Evolutionary conservation across 1,140 invertebrate species (phyloP).

Genomic region (Pseudomyrmex sp.): DNA sequence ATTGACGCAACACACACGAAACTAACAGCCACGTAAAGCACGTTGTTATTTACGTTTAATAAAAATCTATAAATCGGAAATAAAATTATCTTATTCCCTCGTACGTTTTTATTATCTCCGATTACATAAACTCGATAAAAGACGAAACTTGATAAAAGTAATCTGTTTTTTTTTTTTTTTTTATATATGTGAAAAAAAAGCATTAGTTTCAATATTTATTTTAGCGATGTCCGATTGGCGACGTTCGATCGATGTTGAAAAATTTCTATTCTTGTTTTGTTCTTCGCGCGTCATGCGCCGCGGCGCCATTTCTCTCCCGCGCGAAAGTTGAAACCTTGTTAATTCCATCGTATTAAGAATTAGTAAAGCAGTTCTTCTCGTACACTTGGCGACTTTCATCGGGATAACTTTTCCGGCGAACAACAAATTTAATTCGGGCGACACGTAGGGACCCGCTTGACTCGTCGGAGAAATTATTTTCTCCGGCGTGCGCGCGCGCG

Average conservation of each 20-base stretch:
- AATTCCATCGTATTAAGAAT: constrained; percentile 24
- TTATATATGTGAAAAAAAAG: too few species aligned
- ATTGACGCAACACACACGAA: too few species aligned
- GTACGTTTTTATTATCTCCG: too few species aligned
- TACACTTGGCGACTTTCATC: constrained; percentile 6
- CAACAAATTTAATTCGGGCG: constrained; percentile 46
- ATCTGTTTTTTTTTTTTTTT: too few species aligned
- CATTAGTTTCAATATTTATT: background rate
- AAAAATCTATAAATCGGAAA: too few species aligned
- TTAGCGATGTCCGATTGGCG: background rate
- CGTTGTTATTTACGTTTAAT: too few species aligned
- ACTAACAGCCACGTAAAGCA: too few species aligned
- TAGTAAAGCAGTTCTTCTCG: background rate
- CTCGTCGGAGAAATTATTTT: constrained; percentile 41
- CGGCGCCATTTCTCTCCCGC: background rate
- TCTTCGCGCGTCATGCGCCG: background rate
- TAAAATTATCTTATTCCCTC: too few species aligned
- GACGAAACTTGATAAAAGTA: too few species aligned
- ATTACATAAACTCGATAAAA: too few species aligned
- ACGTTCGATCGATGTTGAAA: background rate
- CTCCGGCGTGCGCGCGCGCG: background rate
- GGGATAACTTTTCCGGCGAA: constrained; percentile 27
- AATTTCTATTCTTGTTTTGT: background rate
- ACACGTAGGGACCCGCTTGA: background rate
- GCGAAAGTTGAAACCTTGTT: constrained; percentile 21